phyloP scores from a whole-genome alignment of 2,888 invertebrate genomes.

The Dromius quadrimaculatus region DNA sequence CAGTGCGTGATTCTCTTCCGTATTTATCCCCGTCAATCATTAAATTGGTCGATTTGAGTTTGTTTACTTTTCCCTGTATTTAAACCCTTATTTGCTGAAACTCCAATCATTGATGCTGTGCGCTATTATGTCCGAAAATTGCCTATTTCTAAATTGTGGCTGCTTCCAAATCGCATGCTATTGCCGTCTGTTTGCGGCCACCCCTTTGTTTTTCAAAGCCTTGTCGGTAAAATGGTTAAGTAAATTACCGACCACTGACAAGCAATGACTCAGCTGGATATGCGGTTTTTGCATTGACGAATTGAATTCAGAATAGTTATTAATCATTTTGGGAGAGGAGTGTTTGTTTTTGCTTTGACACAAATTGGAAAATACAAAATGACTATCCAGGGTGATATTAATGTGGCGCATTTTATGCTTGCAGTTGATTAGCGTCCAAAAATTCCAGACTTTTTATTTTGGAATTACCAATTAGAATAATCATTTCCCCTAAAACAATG shows the following conservation, averaged over 20 bases:
- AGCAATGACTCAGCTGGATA: slow-evolving; percentile 23
- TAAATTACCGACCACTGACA: slow-evolving; percentile 28
- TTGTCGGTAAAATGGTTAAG: slow-evolving; percentile 34
- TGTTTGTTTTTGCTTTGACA: slow-evolving; percentile 29
- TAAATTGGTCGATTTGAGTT: slow-evolving; percentile 23
- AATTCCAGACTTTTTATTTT: no score
- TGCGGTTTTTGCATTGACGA: slow-evolving; percentile 33
- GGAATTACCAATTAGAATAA: slow-evolving; percentile 16
- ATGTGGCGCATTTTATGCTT: no score
- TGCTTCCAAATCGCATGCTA: slow-evolving; percentile 38
- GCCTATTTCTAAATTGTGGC: slow-evolving; percentile 40
- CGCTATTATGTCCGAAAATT: slow-evolving; percentile 47
- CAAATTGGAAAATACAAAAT: slow-evolving; percentile 10
- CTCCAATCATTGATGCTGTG: slow-evolving; percentile 31
- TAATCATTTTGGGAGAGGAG: slow-evolving; percentile 9
- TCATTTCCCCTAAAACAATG: slow-evolving; percentile 26
- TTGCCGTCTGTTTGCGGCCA: slow-evolving; percentile 22
- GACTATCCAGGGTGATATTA: not conserved
- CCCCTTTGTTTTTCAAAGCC: slow-evolving; percentile 34
- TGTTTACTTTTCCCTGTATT: slow-evolving; percentile 10
- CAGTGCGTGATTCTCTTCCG: not conserved
- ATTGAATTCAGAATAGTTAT: slow-evolving; percentile 27
- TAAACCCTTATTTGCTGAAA: slow-evolving; percentile 15
- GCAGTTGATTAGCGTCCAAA: no score
- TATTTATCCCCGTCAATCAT: slow-evolving; percentile 1